These are phyloP conservation scores for Homarus gammarus DNA, from an alignment of 2,888 invertebrate genomes.

Conservation along the genomic window DNA sequence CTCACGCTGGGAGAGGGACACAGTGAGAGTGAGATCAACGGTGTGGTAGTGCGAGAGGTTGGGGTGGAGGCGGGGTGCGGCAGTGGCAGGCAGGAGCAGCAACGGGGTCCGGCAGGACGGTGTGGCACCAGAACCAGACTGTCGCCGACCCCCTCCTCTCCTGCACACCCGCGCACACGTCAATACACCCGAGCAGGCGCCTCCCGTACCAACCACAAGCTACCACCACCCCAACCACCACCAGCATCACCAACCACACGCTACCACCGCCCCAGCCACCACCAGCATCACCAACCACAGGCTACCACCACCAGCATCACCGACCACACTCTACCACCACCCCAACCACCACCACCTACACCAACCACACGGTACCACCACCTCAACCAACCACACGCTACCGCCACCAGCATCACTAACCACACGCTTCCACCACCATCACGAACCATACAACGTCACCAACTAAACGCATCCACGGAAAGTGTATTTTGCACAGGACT, in stretches of 20 bases:
- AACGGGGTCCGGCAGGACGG: neutral
- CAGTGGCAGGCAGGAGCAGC: neutral
- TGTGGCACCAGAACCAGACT: constrained; percentile 6
- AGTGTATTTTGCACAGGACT: too few species aligned
- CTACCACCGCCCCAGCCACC: neutral
- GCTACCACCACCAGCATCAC: neutral
- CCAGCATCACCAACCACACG: neutral
- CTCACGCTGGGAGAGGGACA: neutral
- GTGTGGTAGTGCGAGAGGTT: neutral
- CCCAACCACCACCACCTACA: neutral
- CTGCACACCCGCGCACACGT: neutral
- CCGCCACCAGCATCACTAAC: too few species aligned
- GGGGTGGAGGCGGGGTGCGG: constrained; percentile 4
- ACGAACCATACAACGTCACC: too few species aligned
- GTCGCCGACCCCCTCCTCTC: neutral
- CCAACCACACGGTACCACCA: too few species aligned
- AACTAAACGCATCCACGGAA: too few species aligned
- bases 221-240: neutral
- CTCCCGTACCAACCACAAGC: neutral
- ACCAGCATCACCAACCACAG: neutral
- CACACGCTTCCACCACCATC: too few species aligned
- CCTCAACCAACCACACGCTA: too few species aligned
- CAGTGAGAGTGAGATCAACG: neutral
- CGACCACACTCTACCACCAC: neutral
- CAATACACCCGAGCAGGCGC: constrained; percentile 9